These are phyloP conservation scores for Tympanoctomys barrerae DNA, from an alignment of 2,797 vertebrate genomes.

Conservation along the genomic window DNA sequence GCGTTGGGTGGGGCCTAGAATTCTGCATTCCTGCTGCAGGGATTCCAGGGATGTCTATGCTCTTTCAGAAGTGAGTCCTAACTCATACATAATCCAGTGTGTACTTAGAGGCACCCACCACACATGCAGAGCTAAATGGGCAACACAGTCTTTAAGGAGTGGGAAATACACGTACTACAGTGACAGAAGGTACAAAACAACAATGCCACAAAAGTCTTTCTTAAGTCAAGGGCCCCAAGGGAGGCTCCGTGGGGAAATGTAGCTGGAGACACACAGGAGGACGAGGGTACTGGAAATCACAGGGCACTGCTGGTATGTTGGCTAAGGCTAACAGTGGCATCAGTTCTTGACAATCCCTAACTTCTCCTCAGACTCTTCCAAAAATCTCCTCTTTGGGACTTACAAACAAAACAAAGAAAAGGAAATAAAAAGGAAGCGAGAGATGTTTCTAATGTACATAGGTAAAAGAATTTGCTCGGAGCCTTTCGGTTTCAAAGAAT, in stretches of 20 bases:
- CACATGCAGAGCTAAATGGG: background rate
- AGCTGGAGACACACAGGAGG: background rate
- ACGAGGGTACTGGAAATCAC: background rate
- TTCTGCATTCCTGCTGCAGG: background rate
- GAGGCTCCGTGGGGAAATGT: background rate
- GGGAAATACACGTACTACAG: background rate
- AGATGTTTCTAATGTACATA: background rate
- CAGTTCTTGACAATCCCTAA: background rate
- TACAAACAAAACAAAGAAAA: slow-evolving; percentile 34
- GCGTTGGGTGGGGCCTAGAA: background rate
- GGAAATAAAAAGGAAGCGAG: background rate
- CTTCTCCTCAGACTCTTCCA: background rate
- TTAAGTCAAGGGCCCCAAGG: background rate
- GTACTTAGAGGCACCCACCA: background rate
- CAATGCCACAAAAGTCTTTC: background rate
- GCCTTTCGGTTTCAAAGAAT: background rate
- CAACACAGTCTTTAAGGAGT: background rate
- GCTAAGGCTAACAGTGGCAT: background rate
- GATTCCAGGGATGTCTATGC: background rate
- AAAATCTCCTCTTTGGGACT: background rate
- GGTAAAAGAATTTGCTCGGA: background rate
- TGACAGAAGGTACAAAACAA: background rate
- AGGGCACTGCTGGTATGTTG: background rate
- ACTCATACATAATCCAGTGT: background rate
- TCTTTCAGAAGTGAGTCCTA: background rate